Conservation (phyloP, 2,113 vertebrate genomes). For the Ivindomyrus marchei region DNA sequence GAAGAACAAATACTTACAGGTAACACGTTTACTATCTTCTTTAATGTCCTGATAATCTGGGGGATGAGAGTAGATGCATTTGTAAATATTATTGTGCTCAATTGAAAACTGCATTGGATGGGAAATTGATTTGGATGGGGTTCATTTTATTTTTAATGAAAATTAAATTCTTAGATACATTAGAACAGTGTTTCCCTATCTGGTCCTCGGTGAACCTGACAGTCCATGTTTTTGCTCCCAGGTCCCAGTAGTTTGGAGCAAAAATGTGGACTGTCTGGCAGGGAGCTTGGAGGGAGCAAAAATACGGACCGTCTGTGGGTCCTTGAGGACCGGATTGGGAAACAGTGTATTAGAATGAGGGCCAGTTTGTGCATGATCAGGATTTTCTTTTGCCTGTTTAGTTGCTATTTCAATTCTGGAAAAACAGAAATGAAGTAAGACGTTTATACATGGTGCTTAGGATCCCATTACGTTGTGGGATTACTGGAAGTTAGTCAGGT, state of each 20-base stretch:
- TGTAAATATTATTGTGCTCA: not conserved
- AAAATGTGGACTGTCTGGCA: not conserved
- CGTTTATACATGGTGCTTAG: not conserved
- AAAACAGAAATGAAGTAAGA: not conserved
- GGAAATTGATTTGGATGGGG: not conserved
- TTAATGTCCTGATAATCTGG: conserved; percentile 85
- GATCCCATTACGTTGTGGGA: not conserved
- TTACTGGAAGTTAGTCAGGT: not conserved
- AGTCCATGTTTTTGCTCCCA: no score
- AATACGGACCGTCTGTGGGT: no score
- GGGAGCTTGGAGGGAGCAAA: not conserved
- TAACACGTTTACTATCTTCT: conserved; percentile 65
- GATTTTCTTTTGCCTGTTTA: conserved; percentile 20
- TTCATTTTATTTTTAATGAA: not conserved
- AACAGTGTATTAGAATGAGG: not conserved
- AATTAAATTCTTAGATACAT: not conserved
- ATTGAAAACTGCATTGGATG: not conserved
- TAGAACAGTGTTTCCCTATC: not conserved
- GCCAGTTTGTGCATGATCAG: not conserved
- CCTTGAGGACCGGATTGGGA: no score
- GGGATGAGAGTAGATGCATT: conserved; percentile 23
- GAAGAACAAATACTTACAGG: conserved; percentile 65
- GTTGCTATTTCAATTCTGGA: conserved; percentile 9
- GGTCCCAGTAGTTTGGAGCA: not conserved
- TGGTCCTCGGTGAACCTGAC: no score